These are phyloP conservation scores for Argyresthia albistria DNA, from an alignment of 2,888 invertebrate species.

Conservation along the genomic window DNA sequence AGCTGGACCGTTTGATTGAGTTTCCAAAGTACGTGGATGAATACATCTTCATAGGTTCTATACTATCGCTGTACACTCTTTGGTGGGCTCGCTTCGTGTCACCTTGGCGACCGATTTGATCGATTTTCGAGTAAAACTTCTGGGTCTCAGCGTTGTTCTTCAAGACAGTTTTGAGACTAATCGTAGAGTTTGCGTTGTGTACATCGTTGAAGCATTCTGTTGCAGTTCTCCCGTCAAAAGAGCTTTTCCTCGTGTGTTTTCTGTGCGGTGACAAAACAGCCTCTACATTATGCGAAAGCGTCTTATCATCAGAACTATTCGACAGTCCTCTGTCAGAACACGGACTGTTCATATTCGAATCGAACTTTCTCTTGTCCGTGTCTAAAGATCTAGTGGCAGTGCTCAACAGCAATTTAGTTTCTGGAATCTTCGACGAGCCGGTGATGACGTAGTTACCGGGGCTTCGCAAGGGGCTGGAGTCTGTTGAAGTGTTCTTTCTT, in stretches of 20 bases:
- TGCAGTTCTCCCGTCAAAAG: slow-evolving; percentile 59
- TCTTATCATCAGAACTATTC: slow-evolving; percentile 63
- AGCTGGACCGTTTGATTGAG: slow-evolving; percentile 78
- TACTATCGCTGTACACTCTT: slow-evolving; percentile 37
- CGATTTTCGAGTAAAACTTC: slow-evolving; percentile 39
- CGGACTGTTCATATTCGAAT: slow-evolving; percentile 61
- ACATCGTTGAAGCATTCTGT: slow-evolving; percentile 46
- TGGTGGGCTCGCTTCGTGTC: slow-evolving; percentile 39
- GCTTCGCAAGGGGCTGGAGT: slow-evolving; percentile 56
- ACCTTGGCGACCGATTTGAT: slow-evolving; percentile 54
- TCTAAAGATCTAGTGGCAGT: slow-evolving; percentile 54
- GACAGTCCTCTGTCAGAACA: slow-evolving; percentile 45
- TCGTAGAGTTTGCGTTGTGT: slow-evolving; percentile 41
- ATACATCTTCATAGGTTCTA: slow-evolving; percentile 18
- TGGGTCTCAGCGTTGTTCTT: slow-evolving; percentile 57
- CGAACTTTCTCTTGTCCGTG: slow-evolving; percentile 31
- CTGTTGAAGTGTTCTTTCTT: slow-evolving; percentile 45
- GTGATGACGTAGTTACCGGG: slow-evolving; percentile 33
- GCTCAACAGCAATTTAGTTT: slow-evolving; percentile 43
- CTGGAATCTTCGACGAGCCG: slow-evolving; percentile 49
- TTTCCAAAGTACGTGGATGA: slow-evolving; percentile 31
- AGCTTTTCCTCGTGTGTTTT: slow-evolving; percentile 67
- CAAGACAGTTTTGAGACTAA: slow-evolving; percentile 52
- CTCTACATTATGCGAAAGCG: slow-evolving; percentile 42
- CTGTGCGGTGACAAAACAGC: slow-evolving; percentile 45